These are phyloP conservation scores for Didymodactylos carnosus DNA, from an alignment of 2,888 invertebrate species.

Conservation along the genomic window DNA sequence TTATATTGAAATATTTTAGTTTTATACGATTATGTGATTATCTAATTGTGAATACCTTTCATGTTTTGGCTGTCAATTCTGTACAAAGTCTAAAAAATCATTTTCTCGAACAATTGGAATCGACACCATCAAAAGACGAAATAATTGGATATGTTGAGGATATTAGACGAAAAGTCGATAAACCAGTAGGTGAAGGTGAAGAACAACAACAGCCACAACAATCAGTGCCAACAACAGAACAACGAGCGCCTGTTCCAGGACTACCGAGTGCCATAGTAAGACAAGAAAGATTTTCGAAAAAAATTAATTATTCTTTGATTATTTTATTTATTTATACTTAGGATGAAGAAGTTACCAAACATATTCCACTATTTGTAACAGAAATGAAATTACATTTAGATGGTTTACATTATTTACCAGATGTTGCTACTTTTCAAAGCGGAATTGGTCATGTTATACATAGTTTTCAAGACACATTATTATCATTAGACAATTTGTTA, in stretches of 20 bases:
- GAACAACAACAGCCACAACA: constrained; percentile 12
- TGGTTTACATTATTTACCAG: constrained; percentile 40
- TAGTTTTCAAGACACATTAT: constrained; percentile 7
- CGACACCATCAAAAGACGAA: constrained; percentile 29
- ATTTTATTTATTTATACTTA: constrained; percentile 15
- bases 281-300: too few species aligned
- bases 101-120: constrained; percentile 30
- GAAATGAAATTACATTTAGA: constrained; percentile 30
- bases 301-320: neutral
- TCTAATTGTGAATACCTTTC: constrained; percentile 35
- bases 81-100: constrained; percentile 33
- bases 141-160: constrained; percentile 21
- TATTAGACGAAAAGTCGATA: constrained; percentile 13
- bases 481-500: constrained; percentile 46
- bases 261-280: neutral
- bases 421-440: constrained; percentile 41
- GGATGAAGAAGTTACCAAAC: constrained; percentile 23
- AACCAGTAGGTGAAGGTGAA: neutral
- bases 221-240: neutral
- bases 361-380: constrained; percentile 30
- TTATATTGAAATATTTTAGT: constrained; percentile 18
- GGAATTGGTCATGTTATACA: constrained; percentile 20
- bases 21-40: constrained; percentile 36
- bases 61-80: constrained; percentile 34
- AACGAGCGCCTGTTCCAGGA: neutral